A percentile compares a stretch with the other conserved stretches of the same genome.
Conservation (phyloP, 2,113 vertebrate genomes). For the Centrocercus urophasianus region DNA sequence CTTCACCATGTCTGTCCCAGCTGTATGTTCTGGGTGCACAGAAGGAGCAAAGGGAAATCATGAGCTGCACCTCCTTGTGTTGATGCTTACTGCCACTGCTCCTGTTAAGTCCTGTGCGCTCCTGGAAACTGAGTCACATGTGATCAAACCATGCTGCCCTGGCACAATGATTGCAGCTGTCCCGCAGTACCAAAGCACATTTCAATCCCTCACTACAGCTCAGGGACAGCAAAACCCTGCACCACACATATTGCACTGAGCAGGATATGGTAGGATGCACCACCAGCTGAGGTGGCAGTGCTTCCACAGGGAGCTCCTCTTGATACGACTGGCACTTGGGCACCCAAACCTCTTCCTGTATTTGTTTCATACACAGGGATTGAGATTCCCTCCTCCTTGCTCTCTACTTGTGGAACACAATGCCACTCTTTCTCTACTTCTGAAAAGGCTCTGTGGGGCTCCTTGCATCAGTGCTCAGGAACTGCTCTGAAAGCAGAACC, state of each 20-base stretch:
- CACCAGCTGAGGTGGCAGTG: neutral
- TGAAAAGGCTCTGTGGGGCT: neutral
- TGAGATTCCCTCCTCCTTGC: conserved; percentile 7
- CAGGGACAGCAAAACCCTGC: neutral
- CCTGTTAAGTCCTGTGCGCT: neutral
- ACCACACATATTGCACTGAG: rapidly evolving
- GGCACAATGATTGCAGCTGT: neutral
- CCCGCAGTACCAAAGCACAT: neutral
- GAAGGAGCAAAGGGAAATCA: no score
- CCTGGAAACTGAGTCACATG: neutral
- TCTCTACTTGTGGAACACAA: conserved; percentile 18
- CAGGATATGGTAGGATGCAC: neutral
- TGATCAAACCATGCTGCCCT: neutral
- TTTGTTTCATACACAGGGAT: no score
- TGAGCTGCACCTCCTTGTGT: no score
- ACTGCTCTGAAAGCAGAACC: neutral
- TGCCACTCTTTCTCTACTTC: neutral
- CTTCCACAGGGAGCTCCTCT: neutral
- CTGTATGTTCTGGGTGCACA: neutral
- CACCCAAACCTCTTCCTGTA: no score
- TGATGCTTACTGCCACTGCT: neutral
- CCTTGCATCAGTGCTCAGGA: conserved; percentile 49
- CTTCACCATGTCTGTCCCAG: no score
- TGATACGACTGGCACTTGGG: no score
- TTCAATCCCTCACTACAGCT: neutral